Base-by-base conservation (phyloP, 2,888 invertebrate genomes). In the Drosophila tripunctata region DNA sequence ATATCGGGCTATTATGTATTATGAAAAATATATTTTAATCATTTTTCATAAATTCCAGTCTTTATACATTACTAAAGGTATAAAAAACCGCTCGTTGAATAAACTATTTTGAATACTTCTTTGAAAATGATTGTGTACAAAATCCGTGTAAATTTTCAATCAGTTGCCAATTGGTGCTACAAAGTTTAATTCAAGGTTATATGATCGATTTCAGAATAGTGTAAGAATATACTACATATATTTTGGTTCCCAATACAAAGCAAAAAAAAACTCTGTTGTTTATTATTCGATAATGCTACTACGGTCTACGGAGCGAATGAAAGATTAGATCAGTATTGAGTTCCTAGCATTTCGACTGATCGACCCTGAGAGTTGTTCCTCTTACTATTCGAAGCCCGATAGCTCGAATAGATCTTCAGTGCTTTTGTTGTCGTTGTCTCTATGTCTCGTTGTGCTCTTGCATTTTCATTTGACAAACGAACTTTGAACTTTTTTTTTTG, bases 401-500 rank as follows among this genome's bases (percentile, higher is more conserved):
- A 15, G 44, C 24, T 21, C 43, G 43, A 64, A 15, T 30, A 48
- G 68, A 67, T 60, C 43, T 56, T 30, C 47, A 45, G 19, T 27
- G 2, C 36, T 21, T 30, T 41, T 31, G 10, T 57, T 27, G 22
- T 22, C 8, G 4, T 41, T 24, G 6, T 12, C 24, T 12, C 8
- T 22, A 12, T 12, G 21, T 21, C 10, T 10, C 10, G 3, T 65
- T 47, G 15, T 51, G 52, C 10, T 30, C 36, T 54, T 66, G 24
- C 41, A 17, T 56, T 40, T 52, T 51, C 10, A 36, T 56, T 43
- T 65, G 67, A 21, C 50, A 44, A 41, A 36, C 63, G 82, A 81
- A 81, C 82, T 84, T 47, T 79, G 79, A 85, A 62, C 83, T 79
- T 66, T 78, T 57, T 75, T 78, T 68, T 63, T 48, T 35, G 22